phyloP scores from a whole-genome alignment of 37 sponge, comb jelly and placozoan species.

The Axinella damicornis region DNA sequence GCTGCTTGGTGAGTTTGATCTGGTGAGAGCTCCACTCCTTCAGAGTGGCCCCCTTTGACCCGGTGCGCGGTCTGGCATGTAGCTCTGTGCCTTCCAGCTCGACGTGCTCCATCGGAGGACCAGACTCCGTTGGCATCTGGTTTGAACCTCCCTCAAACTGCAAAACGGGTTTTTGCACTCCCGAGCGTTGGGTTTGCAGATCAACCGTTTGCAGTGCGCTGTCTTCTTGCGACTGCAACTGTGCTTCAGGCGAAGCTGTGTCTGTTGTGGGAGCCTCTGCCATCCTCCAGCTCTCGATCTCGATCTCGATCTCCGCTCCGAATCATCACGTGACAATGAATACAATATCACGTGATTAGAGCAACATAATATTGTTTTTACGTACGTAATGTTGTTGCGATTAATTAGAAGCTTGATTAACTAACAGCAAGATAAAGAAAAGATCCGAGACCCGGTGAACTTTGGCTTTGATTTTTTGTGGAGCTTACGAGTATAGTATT shows the following conservation, averaged over 20 bases:
- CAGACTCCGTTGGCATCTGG: background rate
- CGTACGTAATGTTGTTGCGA: too few species aligned
- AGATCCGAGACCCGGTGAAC: too few species aligned
- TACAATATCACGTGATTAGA: too few species aligned
- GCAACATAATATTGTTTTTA: too few species aligned
- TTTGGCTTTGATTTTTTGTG: too few species aligned
- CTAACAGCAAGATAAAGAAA: too few species aligned
- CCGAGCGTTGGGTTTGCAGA: background rate
- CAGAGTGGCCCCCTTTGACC: conserved; percentile 28
- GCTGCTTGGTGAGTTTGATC: conserved; percentile 77
- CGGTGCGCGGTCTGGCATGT: conserved; percentile 38
- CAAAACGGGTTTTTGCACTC: conserved; percentile 11
- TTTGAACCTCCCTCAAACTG: conserved; percentile 9
- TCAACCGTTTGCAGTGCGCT: conserved; percentile 32
- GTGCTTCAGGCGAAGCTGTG: background rate
- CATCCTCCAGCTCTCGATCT: background rate
- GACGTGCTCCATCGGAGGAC: too few species aligned
- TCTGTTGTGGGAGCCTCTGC: background rate
- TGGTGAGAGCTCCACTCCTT: conserved; percentile 83
- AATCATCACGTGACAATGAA: too few species aligned
- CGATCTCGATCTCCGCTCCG: too few species aligned
- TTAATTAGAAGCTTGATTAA: too few species aligned
- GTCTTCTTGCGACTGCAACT: background rate
- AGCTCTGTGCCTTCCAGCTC: conserved; percentile 36
- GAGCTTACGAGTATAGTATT: too few species aligned